Evolutionary conservation across 2,113 vertebrate species (phyloP).

Genomic region (Gracilinanus agilis): DNA sequence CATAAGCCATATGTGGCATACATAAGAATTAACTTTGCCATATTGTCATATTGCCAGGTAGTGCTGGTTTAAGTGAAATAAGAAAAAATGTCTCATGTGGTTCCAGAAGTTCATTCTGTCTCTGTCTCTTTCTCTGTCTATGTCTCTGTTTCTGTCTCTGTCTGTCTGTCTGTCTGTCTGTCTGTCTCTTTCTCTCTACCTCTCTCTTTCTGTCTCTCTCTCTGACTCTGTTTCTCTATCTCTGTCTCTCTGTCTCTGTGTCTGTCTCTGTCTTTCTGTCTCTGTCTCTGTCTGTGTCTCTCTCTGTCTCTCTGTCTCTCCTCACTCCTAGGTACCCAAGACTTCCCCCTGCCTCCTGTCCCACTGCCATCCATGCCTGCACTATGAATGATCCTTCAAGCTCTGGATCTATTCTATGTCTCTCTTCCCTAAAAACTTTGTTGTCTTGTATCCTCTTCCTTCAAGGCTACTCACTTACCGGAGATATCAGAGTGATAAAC

Average conservation of each 20-base stretch:
- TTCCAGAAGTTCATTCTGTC: neutral
- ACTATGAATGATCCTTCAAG: neutral
- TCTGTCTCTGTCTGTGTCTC: neutral
- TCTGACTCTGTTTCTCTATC: too few relatives aligned
- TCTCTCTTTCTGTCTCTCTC: too few relatives aligned
- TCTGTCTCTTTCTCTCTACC: too few relatives aligned
- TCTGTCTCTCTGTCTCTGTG: too few relatives aligned
- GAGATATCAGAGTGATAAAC: neutral
- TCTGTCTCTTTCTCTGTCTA: too few relatives aligned
- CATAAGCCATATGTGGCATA: neutral
- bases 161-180: too few relatives aligned
- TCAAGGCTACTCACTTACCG: neutral
- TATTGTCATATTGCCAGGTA: neutral
- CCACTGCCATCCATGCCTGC: neutral
- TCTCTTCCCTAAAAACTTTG: neutral
- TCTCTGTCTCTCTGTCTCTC: neutral
- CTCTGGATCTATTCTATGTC: neutral
- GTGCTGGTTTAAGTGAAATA: neutral
- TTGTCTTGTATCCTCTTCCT: neutral
- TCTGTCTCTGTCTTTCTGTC: too few relatives aligned
- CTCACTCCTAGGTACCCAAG: too few relatives aligned
- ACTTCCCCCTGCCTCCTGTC: neutral
- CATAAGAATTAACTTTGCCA: neutral
- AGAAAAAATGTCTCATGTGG: neutral
- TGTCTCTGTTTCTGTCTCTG: too few relatives aligned